phyloP scores from a whole-genome alignment of 2,113 vertebrate genomes.

The Bujurquina vittata region DNA sequence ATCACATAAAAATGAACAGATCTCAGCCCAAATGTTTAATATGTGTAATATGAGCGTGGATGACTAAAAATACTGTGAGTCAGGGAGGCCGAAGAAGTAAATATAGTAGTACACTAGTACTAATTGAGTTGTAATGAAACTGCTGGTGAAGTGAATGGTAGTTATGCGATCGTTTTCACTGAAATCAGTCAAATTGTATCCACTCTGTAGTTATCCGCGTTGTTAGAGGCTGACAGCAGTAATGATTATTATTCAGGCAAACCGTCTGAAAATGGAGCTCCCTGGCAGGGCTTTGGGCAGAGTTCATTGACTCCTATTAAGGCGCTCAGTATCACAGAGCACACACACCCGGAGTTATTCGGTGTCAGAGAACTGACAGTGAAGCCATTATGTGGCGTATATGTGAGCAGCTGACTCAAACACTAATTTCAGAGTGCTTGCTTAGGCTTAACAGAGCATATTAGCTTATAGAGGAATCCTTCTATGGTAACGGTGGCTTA shows the following conservation, averaged over 20 bases:
- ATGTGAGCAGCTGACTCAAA: constrained; percentile 36
- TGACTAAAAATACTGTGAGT: neutral
- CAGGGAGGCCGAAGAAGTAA: neutral
- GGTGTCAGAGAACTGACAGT: constrained; percentile 30
- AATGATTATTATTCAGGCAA: constrained; percentile 49
- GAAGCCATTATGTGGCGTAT: constrained; percentile 32
- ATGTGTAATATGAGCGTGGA: neutral
- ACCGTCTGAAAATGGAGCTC: constrained; percentile 30
- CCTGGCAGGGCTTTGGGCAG: constrained; percentile 28
- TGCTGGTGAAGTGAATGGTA: neutral
- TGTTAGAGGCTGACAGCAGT: constrained; percentile 37
- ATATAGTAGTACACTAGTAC: neutral
- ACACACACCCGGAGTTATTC: constrained; percentile 34
- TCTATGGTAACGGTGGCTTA: constrained; percentile 42
- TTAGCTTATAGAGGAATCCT: constrained; percentile 36
- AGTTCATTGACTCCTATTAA: constrained; percentile 63
- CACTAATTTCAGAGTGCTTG: constrained; percentile 62
- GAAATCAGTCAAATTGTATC: constrained; percentile 16
- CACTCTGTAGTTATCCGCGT: constrained; percentile 22
- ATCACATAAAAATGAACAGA: neutral
- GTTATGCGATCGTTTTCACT: neutral
- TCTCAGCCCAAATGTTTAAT: neutral
- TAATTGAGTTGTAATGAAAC: constrained; percentile 8
- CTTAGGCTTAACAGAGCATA: constrained; percentile 46
- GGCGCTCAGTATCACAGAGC: constrained; percentile 45